Evolutionary conservation across 2,888 invertebrate genomes (phyloP), one percentile per base, ranked within the genome.

Genomic region (Sturmia bella): DNA sequence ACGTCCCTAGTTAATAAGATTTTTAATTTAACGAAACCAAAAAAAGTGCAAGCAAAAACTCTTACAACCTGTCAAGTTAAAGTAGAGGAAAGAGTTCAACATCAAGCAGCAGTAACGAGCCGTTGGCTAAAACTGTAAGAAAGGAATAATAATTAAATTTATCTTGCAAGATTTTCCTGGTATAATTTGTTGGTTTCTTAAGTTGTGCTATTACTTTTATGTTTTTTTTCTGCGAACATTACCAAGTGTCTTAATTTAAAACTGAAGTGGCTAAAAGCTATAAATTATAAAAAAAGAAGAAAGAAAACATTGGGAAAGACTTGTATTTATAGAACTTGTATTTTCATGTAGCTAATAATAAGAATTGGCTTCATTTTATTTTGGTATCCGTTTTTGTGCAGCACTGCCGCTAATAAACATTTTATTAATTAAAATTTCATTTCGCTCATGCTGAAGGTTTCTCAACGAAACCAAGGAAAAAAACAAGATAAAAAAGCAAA

Each of bases 141-240:
- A 85, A 83, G n/a, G n/a, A n/a, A 86, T 86, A 87, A 88, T 89
- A 89, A 89, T 89, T 89, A 86, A 87, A 89, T 87, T 86, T 86
- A 75, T 76, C 69, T 83, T 84, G 81, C 79, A 66, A 59, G 59
- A 74, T 54, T 59, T 80, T 70, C 61, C 43, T 12, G 45, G 1
- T 50, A 52, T 32, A 64, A 39, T 41, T 69, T 75, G 19, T 66
- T 80, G 66, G 52, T 41, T 59, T 37, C 74, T 48, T 57, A 48
- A 52, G 45, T 21, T 52, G 39, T 52, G 12, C 54, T 50, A 9
- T 12, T 68, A 41, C 21, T 57, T 68, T 64, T 3, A 6, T 66
- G 56, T 56, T 32, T 13, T 19, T 15, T 13, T 27, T 48, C 19
- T 3, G 2, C 39, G 27, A 48, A 50, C 24, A 17, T 66, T 15